Conservation (phyloP, 2,888 invertebrate species). For the Flabesymbios commensalis region DNA sequence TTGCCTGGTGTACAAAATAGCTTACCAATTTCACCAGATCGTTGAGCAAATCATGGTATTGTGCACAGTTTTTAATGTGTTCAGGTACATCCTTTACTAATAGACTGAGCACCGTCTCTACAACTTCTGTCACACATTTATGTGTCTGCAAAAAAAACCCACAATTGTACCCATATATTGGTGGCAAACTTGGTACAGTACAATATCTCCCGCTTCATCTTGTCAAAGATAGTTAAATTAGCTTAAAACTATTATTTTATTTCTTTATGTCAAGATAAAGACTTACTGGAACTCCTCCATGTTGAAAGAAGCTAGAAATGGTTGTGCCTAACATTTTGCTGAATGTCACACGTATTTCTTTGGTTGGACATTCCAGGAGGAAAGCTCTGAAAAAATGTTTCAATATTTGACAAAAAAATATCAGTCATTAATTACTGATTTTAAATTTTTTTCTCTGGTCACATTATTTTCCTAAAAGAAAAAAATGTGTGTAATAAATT, state of each 20-base stretch:
- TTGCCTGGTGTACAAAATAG: constrained; percentile 7
- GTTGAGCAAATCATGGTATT: constrained; percentile 62
- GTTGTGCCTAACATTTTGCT: constrained; percentile 54
- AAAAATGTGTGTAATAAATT: too few species aligned
- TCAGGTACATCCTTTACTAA: constrained; percentile 62
- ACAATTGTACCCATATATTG: too few species aligned
- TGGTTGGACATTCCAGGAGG: constrained; percentile 61
- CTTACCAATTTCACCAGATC: constrained; percentile 61
- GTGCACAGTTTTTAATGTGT: constrained; percentile 60
- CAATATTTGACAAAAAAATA: too few species aligned
- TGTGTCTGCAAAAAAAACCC: constrained; percentile 44
- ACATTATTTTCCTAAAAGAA: too few species aligned
- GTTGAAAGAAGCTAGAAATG: constrained; percentile 53
- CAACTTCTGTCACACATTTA: constrained; percentile 49
- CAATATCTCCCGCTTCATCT: not conserved
- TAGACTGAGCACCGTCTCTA: constrained; percentile 55
- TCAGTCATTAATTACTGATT: too few species aligned
- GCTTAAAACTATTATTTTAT: not conserved
- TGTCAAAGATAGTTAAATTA: constrained; percentile 2
- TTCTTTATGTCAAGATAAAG: not conserved
- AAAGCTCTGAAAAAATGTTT: constrained; percentile 60
- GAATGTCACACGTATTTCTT: constrained; percentile 59
- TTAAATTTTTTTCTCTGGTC: too few species aligned
- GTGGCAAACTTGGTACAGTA: too few species aligned
- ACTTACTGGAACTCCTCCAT: constrained; percentile 56